Evolutionary conservation across 2,797 vertebrate species (phyloP).

Genomic region (Manis crassicaudata): DNA sequence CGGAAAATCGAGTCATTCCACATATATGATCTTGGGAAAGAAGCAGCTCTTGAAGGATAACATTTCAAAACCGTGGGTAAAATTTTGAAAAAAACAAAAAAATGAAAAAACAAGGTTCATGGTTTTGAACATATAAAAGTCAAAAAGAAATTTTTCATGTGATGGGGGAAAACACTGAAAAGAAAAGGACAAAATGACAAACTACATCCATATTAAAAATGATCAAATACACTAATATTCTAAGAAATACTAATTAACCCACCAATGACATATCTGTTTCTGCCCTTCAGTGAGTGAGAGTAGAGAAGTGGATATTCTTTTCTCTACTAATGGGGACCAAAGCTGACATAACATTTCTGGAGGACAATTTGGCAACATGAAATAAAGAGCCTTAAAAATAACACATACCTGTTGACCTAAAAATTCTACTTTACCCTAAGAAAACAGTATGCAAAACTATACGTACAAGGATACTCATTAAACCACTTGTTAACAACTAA

Average conservation of each 20-base stretch:
- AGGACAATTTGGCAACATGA: background rate
- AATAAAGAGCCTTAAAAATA: conserved; percentile 2
- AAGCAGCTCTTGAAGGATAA: background rate
- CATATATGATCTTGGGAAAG: background rate
- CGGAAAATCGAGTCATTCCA: conserved; percentile 1
- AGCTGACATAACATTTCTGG: background rate
- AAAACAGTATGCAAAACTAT: background rate
- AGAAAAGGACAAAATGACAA: background rate
- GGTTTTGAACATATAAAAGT: background rate
- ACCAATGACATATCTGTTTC: background rate
- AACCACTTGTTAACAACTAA: background rate
- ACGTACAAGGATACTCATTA: background rate
- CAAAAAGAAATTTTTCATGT: background rate
- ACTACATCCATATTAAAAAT: background rate
- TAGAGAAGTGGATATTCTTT: background rate
- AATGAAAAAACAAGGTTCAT: background rate
- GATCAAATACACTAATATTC: conserved; percentile 4
- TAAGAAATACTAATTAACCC: background rate
- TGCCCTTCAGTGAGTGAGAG: background rate
- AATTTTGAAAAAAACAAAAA: background rate
- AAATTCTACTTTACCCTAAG: background rate
- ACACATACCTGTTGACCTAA: background rate
- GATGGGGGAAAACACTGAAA: background rate
- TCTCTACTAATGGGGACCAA: background rate
- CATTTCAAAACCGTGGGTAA: background rate